Base-by-base conservation (phyloP, 2,888 invertebrate genomes). In the Amphipoea oculea region DNA sequence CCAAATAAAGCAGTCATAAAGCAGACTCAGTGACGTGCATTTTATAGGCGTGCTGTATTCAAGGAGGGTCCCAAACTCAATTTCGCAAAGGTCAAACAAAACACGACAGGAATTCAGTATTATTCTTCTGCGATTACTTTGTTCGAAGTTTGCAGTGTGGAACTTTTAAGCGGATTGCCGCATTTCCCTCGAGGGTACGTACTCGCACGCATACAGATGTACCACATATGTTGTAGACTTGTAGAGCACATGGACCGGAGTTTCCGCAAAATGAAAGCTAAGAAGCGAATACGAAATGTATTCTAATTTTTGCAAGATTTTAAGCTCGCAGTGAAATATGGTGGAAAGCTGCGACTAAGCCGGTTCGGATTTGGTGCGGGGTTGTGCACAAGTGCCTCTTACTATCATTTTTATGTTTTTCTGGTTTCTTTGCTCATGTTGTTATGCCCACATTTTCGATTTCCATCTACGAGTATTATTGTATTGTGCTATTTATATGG, bases 1-100 rank as follows among this genome's bases (percentile, higher is more conserved):
- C 45, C 29, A 74, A 82, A 80, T 88, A 82, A 87, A 88, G 75
- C 67, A 77, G 78, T 78, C 73, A 82, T 88, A 40, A 40, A 40
- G 40, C 40, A 40, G 40, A 40, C 71, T 82, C 63, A 82, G 76
- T 82, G 77, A 72, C 68, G 71, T 66, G 48, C 40, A 73, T 70
- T 82, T 82, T 76, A 76, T 76, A 76, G 71, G 57, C 66, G 70
- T 69, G 79, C 68, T 72, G 63, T 74, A 79, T 69, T 75, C 73
- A 63, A 73, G 45, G 73, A 65, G 60, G 67, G 60, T 60, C 48
- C 73, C 66, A 70, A 74, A 84, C 74, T 78, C 51, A 80, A 88
- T 86, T 85, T 81, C 51, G 48, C 29, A 78, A 66, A 81, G 77
- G 83, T 83, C 77, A 73, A 82, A 85, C 66, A 82, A 73, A 76